phyloP scores from a whole-genome alignment of 2,113 vertebrate species.

The Eptatretus burgeri region DNA sequence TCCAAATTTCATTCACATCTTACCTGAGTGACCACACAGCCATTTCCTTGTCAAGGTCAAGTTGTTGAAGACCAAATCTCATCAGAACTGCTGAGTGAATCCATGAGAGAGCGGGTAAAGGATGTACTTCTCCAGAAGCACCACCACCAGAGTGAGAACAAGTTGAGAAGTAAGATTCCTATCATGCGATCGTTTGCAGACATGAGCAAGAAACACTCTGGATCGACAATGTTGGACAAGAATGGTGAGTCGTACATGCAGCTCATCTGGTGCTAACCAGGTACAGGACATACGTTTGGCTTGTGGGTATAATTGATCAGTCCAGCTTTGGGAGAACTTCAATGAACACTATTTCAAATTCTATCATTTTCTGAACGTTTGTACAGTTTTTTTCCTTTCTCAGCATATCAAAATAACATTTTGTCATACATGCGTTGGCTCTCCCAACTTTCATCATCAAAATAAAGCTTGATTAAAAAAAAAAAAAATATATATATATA shows the following conservation, averaged over 20 bases:
- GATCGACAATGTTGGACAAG: slow-evolving; percentile 77
- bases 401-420: not conserved
- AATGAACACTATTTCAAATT: not conserved
- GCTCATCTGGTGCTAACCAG: not conserved
- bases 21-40: no score
- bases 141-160: slow-evolving; percentile 94
- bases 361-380: not conserved
- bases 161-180: slow-evolving; percentile 63
- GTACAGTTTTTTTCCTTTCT: not conserved
- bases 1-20: no score
- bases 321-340: not conserved
- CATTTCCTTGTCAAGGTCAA: slow-evolving; percentile 29
- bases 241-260: slow-evolving; percentile 30
- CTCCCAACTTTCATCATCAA: no score
- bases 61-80: slow-evolving; percentile 69
- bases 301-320: not conserved
- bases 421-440: not conserved
- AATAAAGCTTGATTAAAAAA: no score
- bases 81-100: slow-evolving; percentile 49
- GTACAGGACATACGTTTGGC: not conserved
- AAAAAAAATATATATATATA: no score
- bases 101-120: slow-evolving; percentile 40
- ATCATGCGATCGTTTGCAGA: slow-evolving; percentile 83
- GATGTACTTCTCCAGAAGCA: slow-evolving; percentile 62
- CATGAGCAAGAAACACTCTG: slow-evolving; percentile 68